phyloP scores from a whole-genome alignment of 2,888 invertebrate genomes.

The Synergus umbraculus region DNA sequence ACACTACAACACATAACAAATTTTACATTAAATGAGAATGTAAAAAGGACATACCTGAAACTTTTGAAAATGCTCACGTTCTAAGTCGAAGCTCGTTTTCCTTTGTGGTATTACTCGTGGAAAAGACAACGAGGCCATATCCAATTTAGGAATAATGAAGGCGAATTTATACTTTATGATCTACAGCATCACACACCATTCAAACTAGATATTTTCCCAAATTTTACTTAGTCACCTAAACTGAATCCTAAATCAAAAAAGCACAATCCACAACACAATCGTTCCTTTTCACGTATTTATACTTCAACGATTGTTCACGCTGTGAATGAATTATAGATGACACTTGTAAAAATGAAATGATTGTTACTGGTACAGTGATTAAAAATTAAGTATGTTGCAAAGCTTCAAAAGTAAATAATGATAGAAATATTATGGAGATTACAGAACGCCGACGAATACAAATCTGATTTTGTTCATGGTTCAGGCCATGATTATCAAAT shows the following conservation, averaged over 20 bases:
- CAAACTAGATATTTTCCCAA: background rate
- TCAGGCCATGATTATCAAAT: no score
- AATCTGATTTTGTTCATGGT: no score
- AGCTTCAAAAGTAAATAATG: background rate
- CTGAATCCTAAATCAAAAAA: background rate
- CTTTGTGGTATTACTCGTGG: constrained; percentile 86
- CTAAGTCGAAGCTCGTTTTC: constrained; percentile 87
- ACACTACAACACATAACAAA: background rate
- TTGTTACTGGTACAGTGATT: background rate
- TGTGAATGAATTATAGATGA: background rate
- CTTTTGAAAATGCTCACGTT: constrained; percentile 91
- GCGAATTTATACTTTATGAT: background rate
- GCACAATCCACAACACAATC: background rate
- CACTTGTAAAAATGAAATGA: background rate
- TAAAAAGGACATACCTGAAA: constrained; percentile 82
- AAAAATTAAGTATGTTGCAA: background rate
- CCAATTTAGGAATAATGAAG: constrained; percentile 14
- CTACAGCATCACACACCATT: background rate
- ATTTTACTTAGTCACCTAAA: background rate
- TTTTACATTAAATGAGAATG: background rate
- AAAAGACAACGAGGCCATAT: constrained; percentile 86
- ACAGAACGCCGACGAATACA: no score
- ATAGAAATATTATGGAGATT: background rate
- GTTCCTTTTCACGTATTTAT: background rate
- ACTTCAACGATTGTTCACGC: background rate